Evolutionary conservation across 2,797 vertebrate genomes (phyloP), one percentile per base, ranked within the genome.

Genomic region (Aplochiton taeniatus): DNA sequence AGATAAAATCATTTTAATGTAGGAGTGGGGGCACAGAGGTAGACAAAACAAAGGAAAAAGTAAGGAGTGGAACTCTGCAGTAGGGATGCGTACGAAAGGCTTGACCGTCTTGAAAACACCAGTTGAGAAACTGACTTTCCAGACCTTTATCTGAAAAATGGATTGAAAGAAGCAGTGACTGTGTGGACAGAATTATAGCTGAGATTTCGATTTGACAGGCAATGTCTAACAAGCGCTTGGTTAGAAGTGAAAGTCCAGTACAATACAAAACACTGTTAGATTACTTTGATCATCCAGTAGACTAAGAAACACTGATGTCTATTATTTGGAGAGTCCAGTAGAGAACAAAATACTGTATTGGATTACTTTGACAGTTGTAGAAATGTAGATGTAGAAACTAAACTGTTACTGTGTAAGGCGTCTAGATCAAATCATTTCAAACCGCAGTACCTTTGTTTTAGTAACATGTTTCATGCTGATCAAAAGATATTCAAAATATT

Each of bases 91-190:
- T 31, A 6, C 31, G 31, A 31, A 31, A 31, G 31, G 2, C 31
- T 1, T 11, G 54, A 11, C 42, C 42, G 58, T 73, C 65, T 68
- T 68, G 68, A 66, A 57, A 57, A 54, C 43, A 20, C 43, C 54
- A 19, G 13, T 58, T 47, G 51, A 51, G 53, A n/a, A 58, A 44
- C 65, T 59, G 55, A 70, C 61, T 63, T 59, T 64, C 76, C 47
- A 71, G 70, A 54, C 4, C 51, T 63, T 83, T 69, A 89, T 66
- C 81, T 80, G 79, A 45, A 83, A 82, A 61, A 58, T 60, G 58
- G 51, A 43, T 62, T 47, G 67, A 69, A 20, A 56, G 12, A 12
- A 31, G 65, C 53, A 63, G 43, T 19, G 0, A 43, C 65, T 45
- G 49, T 12, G 20, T 61, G 48, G 14, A 41, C 31, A 54, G 47